A percentile compares a stretch with the other conserved stretches of the same genome.
These are phyloP conservation scores for Bombylius discolor DNA, from an alignment of 2,888 invertebrate genomes.

Conservation along the genomic window DNA sequence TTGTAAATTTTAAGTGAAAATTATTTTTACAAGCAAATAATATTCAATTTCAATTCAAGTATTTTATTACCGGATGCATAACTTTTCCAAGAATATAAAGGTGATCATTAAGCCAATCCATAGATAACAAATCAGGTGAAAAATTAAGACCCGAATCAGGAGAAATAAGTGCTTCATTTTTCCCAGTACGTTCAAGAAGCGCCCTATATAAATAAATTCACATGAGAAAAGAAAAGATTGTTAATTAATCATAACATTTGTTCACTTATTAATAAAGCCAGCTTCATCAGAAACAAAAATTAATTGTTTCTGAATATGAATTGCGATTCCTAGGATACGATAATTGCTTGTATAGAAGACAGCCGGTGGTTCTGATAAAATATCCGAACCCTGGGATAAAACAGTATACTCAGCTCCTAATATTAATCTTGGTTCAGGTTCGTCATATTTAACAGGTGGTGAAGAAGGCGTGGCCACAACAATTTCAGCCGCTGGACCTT, in stretches of 20 bases:
- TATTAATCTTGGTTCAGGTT: conserved; percentile 38
- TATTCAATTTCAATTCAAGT: too few relatives aligned
- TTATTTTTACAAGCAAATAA: conserved; percentile 17
- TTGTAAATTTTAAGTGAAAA: conserved; percentile 12
- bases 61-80: conserved; percentile 35
- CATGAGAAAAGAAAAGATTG: conserved; percentile 16
- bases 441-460: conserved; percentile 14
- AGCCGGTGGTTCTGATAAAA: conserved; percentile 14
- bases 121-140: conserved; percentile 56
- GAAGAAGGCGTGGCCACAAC: conserved; percentile 51
- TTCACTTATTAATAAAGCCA: conserved; percentile 46
- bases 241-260: background rate
- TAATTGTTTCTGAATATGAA: conserved; percentile 58
- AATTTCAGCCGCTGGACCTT: conserved; percentile 56
- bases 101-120: conserved; percentile 82
- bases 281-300: conserved; percentile 65
- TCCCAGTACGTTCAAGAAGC: conserved; percentile 23
- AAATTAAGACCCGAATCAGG: conserved; percentile 44
- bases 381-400: conserved; percentile 46
- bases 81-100: conserved; percentile 71
- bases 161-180: conserved; percentile 38
- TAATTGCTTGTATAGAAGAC: conserved; percentile 25
- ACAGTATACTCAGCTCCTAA: conserved; percentile 55
- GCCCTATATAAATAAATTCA: conserved; percentile 9
- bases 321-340: conserved; percentile 51